Conservation (phyloP, 1,140 invertebrate genomes). For the Drosophila cardini region DNA sequence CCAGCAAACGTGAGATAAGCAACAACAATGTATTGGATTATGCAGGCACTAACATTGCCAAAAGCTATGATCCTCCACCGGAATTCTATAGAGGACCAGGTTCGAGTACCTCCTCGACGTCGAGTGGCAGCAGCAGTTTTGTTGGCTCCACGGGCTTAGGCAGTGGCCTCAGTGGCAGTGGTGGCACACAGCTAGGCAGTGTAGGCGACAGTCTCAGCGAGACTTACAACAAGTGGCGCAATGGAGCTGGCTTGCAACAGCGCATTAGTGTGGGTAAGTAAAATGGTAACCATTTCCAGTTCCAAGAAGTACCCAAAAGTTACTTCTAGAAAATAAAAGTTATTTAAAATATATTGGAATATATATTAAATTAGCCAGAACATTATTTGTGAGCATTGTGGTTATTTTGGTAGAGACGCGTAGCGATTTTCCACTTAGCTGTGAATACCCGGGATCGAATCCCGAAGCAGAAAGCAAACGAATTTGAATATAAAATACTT, state of each 20-base stretch:
- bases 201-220: constrained; percentile 63
- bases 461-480: too few species aligned
- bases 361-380: too few species aligned
- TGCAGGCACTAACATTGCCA: constrained; percentile 49
- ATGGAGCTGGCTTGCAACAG: constrained; percentile 42
- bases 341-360: too few species aligned
- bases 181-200: constrained; percentile 44
- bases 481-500: too few species aligned
- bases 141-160: constrained; percentile 27
- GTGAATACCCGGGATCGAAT: too few species aligned
- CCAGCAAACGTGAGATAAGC: constrained; percentile 40
- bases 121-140: constrained; percentile 8
- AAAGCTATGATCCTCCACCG: constrained; percentile 69
- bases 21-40: constrained; percentile 49
- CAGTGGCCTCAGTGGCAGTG: not conserved
- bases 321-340: too few species aligned
- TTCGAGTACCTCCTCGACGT: constrained; percentile 30
- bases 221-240: constrained; percentile 69
- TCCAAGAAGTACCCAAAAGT: not conserved
- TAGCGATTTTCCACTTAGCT: too few species aligned
- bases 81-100: constrained; percentile 74
- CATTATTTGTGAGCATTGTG: too few species aligned
- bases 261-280: constrained; percentile 78
- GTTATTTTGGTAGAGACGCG: too few species aligned
- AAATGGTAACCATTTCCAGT: not conserved